These are phyloP conservation scores for Meloidogyne exigua DNA, from an alignment of 1,140 invertebrate genomes.

Conservation along the genomic window DNA sequence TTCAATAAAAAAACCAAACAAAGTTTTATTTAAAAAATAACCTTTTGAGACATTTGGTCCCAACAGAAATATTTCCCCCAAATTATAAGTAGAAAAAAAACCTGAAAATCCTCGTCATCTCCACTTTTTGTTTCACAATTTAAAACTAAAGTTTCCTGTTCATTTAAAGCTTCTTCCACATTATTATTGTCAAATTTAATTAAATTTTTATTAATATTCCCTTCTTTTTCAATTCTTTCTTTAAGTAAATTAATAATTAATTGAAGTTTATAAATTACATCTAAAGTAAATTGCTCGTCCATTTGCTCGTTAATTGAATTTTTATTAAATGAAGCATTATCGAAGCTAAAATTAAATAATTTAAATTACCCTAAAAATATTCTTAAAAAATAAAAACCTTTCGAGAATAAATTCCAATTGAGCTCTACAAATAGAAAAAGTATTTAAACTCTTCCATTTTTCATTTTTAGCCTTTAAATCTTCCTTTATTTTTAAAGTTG, in stretches of 20 bases:
- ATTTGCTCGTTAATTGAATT: background rate
- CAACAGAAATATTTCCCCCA: too few species aligned
- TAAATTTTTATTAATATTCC: background rate
- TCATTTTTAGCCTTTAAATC: background rate
- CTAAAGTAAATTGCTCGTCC: background rate
- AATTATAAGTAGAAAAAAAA: background rate
- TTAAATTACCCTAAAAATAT: background rate
- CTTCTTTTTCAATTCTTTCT: background rate
- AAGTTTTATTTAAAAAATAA: too few species aligned
- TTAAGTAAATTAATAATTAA: constrained; percentile 3
- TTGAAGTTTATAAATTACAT: background rate
- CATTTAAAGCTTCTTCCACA: background rate
- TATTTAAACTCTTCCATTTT: constrained; percentile 17
- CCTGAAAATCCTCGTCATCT: constrained; percentile 23
- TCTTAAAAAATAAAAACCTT: constrained; percentile 5
- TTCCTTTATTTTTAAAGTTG: background rate
- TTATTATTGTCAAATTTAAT: background rate
- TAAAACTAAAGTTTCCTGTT: background rate
- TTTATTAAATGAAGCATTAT: background rate
- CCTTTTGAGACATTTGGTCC: too few species aligned
- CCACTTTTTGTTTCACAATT: constrained; percentile 1
- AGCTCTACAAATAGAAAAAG: background rate
- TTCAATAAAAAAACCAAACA: too few species aligned
- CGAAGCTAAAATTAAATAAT: background rate
- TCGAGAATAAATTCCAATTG: constrained; percentile 35